Evolutionary conservation across 2,888 invertebrate species (phyloP), one percentile per base, ranked within the genome.

Genomic region (Auanema sp.): DNA sequence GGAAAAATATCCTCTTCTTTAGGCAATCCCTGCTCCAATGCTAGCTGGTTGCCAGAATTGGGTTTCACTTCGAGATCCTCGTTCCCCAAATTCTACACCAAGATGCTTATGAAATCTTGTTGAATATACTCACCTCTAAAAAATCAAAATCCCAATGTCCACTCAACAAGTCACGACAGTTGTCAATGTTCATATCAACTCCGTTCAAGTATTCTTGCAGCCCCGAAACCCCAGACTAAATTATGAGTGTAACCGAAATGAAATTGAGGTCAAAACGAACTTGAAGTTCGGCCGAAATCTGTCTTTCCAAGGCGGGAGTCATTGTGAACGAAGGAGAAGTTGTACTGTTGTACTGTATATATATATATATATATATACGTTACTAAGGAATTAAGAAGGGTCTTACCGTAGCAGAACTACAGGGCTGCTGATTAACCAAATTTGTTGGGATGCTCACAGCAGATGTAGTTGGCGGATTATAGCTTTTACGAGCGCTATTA

Each of bases 201-300:
- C 77, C 77, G 21, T 51, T 65, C n/a, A 79, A 58, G 55, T 79
- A 79, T 3, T 77, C 75, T 59, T 76, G 66, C 24, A 69, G 40
- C 51, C n/a, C 40, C 11, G 52, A n/a, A n/a, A 44, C 18, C 47
- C 47, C 50, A 10, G 41, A 52, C 52, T 58, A 18, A 57, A 57
- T 16, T 3, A 11, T n/a, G 16, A 58, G 24, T 49, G 21, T 21
- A 16, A 21, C 8, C 60, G 33, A 24, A 57, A 40, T 56, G 16
- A 18, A 57, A 8, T 8, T 47, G 47, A 16, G n/a, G n/a, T n/a
- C 52, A 16, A 11, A 24, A 53, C 16, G 3, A 33, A 66, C 67
- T 58, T 67, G 73, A 16, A 74, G 43, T 52, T 76, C 76, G 16
- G 65, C 59, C 2, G 72, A 69, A 11, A 72, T 58, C 50, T 73